Base-by-base conservation (phyloP, 30 jellyfish, hydroid and myxozoan species). In the Morbakka virulenta region DNA sequence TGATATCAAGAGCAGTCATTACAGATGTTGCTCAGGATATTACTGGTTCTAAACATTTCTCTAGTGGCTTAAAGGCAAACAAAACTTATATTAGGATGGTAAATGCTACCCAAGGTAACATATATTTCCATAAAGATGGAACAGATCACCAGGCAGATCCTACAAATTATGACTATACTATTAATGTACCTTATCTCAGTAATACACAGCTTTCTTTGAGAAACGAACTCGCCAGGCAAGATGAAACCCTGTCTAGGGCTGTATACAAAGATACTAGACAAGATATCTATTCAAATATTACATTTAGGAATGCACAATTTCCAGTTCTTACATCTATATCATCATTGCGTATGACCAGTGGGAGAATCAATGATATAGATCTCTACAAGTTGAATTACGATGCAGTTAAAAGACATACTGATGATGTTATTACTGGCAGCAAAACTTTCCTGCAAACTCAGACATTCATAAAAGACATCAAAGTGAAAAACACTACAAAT, bases 381-480 rank as follows among this genome's bases (percentile, higher is more conserved):
- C 33, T 83, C 12, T 74, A 84, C 24, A 14, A 30, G 26, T 30
- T 88, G 35, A 20, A 30, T 17, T 33, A 49, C 11, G 90, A 88
- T 62, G 30, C 27, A 31, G 85, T 88, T 27, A 2, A 62, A 6
- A 88, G 75, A 22, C 47, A 41, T 20, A 66, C 70, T 12, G 32
- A 50, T 13, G 91, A 88, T 22, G 63, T 36, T 28, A 81, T 88
- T 30, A 28, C 72, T 24, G 97, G 91, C 0, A 13, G 20, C 11
- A 74, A 88, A 65, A 28, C 50, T 14, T 80, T 88, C n/a, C n/a
- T n/a, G n/a, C n/a, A n/a, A n/a, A n/a, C n/a, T n/a, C n/a, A n/a
- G n/a, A n/a, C n/a, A n/a, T n/a, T n/a, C n/a, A n/a, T n/a, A n/a
- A n/a, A n/a, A n/a, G n/a, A n/a, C n/a, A n/a, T n/a, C n/a, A n/a